Conservation (phyloP, 2,888 invertebrate species). For the Zhengitettix transpicula region DNA sequence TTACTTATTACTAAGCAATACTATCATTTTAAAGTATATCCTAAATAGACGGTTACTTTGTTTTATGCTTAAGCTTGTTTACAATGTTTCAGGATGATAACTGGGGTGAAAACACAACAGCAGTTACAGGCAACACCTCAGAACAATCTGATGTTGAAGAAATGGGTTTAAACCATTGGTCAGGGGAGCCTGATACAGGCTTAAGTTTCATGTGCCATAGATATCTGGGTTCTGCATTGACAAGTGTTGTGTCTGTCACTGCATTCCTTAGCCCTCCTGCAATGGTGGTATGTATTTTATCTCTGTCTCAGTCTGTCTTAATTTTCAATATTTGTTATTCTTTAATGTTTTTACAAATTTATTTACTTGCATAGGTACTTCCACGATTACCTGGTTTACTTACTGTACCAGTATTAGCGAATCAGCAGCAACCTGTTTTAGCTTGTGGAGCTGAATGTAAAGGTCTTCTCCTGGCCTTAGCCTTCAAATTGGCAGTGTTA, state of each 20-base stretch:
- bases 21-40: too few relatives aligned
- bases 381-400: not conserved
- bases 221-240: constrained; percentile 67
- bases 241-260: constrained; percentile 58
- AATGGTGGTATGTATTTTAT: constrained; percentile 48
- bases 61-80: not conserved
- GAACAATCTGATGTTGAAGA: constrained; percentile 90
- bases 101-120: constrained; percentile 98
- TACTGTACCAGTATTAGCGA: constrained; percentile 34
- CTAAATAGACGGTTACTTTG: not conserved
- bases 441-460: constrained; percentile 87
- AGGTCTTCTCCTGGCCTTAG: constrained; percentile 77
- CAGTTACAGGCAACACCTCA: constrained; percentile 90
- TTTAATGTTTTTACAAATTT: not conserved
- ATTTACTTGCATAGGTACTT: not conserved
- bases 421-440: constrained; percentile 53
- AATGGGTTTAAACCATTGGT: constrained; percentile 58
- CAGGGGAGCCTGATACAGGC: constrained; percentile 51
- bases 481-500: constrained; percentile 72
- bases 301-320: not conserved
- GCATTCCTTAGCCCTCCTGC: constrained; percentile 85
- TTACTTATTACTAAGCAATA: too few relatives aligned
- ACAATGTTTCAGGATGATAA: constrained; percentile 74
- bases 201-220: constrained; percentile 59
- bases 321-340: too few relatives aligned